Base-by-base conservation (phyloP, 2,888 invertebrate species). In the Catonia carolina region DNA sequence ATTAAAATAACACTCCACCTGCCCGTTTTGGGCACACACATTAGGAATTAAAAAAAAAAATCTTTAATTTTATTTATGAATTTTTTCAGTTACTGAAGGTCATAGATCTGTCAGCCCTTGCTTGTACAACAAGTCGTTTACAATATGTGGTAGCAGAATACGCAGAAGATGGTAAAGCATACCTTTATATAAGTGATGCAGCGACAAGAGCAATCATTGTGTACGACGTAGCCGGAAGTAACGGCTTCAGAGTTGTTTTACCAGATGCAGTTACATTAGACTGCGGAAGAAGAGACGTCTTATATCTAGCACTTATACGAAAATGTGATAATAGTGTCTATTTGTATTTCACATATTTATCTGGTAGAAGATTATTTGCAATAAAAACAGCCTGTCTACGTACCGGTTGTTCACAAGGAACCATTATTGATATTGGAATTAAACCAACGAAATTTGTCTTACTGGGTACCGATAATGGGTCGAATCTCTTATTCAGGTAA, bases 61-160 rank as follows among this genome's bases (percentile, higher is more conserved):
- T n/a, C n/a, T n/a, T n/a, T n/a, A n/a, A n/a, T n/a, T n/a, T 31
- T 15, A 27, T 15, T 36, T 15, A 7, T 36, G 1, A 17, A 8
- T 59, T 18, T 52, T 68, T 56, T 1, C 56, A 60, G 60, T 70
- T 84, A 4, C 74, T 83, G 3, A 83, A 81, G 66, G 74, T 74
- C 0, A 75, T 87, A 37, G 80, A 82, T 50, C 70, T 88, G 41
- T 77, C 80, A 10, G 73, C 77, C 0, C 71, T 83, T 7, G 76
- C 80, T 0, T 77, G 77, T 36, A 70, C 76, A 6, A 76, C 75
- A 7, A 49, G 85, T 0, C 76, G 83, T 12, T 73, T 87, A 22
- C 88, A 89, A 68, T 84, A 84, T 66, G 70, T 89, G 37, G 79
- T 78, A 0, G 80, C 84, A 2, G 87, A 88, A 63, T 82, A 85